Conservation (phyloP, 2,888 invertebrate genomes). For the Tetanocera ferruginea region DNA sequence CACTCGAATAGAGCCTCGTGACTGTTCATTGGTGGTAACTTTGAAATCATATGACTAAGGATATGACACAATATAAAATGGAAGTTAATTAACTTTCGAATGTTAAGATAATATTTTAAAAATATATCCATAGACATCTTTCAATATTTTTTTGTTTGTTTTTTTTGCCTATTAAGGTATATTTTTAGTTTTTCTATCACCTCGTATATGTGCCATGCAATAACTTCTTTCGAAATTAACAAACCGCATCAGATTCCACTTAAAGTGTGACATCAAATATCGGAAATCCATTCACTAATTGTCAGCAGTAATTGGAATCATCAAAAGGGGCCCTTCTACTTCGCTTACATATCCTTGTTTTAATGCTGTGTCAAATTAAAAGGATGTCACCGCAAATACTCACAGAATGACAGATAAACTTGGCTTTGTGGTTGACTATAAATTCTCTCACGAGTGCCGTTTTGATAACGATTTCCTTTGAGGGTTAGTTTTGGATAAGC, state of each 20-base stretch:
- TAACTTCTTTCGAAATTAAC: slow-evolving; percentile 49
- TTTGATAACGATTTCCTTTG: slow-evolving; percentile 40
- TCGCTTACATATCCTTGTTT: background rate
- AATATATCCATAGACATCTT: too few relatives aligned
- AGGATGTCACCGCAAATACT: slow-evolving; percentile 55
- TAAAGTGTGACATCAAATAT: slow-evolving; percentile 55
- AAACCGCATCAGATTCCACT: slow-evolving; percentile 58
- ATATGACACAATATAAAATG: too few relatives aligned
- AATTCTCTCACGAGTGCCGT: slow-evolving; percentile 63
- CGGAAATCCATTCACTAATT: slow-evolving; percentile 62
- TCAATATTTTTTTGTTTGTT: too few relatives aligned
- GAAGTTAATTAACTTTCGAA: too few relatives aligned
- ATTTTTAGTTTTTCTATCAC: slow-evolving; percentile 6
- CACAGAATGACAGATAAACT: slow-evolving; percentile 39
- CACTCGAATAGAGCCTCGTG: too few relatives aligned
- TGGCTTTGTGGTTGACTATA: slow-evolving; percentile 53
- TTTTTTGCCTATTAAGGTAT: background rate
- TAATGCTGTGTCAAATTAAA: slow-evolving; percentile 56
- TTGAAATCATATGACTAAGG: too few relatives aligned
- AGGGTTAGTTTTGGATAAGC: background rate
- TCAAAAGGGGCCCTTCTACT: slow-evolving; percentile 31
- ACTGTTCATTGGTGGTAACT: too few relatives aligned
- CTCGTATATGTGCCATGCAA: background rate
- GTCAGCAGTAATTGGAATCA: slow-evolving; percentile 62
- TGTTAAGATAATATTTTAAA: too few relatives aligned